Base-by-base conservation (phyloP, 2,888 invertebrate genomes). In the Carabus problematicus region DNA sequence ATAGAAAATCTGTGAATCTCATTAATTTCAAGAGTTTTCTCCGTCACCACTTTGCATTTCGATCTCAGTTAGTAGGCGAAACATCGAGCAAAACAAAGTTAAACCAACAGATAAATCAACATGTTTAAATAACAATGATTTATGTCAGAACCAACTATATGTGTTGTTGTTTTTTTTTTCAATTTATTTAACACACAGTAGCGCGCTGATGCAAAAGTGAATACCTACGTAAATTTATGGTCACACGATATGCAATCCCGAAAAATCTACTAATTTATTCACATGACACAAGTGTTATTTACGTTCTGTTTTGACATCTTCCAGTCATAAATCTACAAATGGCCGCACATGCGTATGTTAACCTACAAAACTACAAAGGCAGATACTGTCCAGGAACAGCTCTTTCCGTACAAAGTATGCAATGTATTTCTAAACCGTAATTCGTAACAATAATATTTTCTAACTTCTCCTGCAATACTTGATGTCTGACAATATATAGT, bases 261-360 rank as follows among this genome's bases (percentile, higher is more conserved):
- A 52, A 52, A 52, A 52, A 52, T 52, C 11, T 52, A 52, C 49
- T 61, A 61, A 61, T 61, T 61, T 61, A 61, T 61, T 19, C 61
- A 29, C 19, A 19, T 49, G 61, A 61, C 61, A 61, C 61, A 14
- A n/a, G 19, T 49, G 62, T 52, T 63, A 63, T 63, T 63, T 63
- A 63, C 41, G 41, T 16, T 52, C 41, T 63, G 29, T 63, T 49
- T 29, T 63, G 62, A 63, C 49, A 41, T 52, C 52, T 52, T 52
- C 16, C 18, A 52, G 52, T 52, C 14, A 12, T 52, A 52, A 52
- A 52, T 52, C 19, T 52, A 19, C 3, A 12, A 16, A 52, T 14
- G 7, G 18, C 14, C 16, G 16, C 52, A 52, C 16, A 18, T 1
- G 19, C 52, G 7, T 52, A 14, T 12, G 45, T 45, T 16, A 52